Conservation (phyloP, 1,140 invertebrate species). For the Drosophila oshimai region DNA sequence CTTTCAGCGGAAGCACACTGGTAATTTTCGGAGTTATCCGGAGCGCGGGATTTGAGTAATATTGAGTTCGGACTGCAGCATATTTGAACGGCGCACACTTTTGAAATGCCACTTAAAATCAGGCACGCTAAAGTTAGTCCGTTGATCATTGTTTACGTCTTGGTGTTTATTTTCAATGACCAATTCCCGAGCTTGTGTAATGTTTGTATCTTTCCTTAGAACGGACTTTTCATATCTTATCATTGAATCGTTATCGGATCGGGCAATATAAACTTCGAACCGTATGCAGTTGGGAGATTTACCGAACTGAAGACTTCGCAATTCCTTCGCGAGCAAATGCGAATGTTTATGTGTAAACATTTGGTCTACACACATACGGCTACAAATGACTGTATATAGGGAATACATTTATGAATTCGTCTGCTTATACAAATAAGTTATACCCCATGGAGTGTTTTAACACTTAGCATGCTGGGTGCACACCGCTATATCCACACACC, state of each 20-base stretch:
- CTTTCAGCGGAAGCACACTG: slow-evolving; percentile 5
- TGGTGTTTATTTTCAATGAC: slow-evolving; percentile 9
- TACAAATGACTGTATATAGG: slow-evolving; percentile 5
- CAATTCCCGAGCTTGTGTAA: slow-evolving; percentile 26
- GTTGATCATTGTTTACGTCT: slow-evolving; percentile 18
- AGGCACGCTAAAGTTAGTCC: slow-evolving; percentile 13
- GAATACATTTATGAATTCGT: slow-evolving; percentile 32
- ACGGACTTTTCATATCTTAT: slow-evolving; percentile 43
- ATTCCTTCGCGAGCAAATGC: slow-evolving; percentile 31
- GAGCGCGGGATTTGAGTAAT: slow-evolving; percentile 7
- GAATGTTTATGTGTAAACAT: slow-evolving; percentile 38
- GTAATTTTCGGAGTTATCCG: slow-evolving; percentile 1
- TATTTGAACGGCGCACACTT: slow-evolving; percentile 8
- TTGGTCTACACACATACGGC: slow-evolving; percentile 13
- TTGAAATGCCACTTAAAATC: slow-evolving; percentile 23
- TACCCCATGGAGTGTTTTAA: slow-evolving; percentile 26
- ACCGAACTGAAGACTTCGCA: slow-evolving; percentile 22
- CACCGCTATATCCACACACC: not conserved
- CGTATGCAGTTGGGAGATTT: slow-evolving; percentile 31
- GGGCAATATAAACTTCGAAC: slow-evolving; percentile 27
- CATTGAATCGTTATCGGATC: slow-evolving; percentile 38
- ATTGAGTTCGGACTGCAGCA: slow-evolving; percentile 13
- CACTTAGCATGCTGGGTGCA: slow-evolving; percentile 27
- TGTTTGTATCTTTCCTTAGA: slow-evolving; percentile 30
- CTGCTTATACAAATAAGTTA: slow-evolving; percentile 21